Percentiles rank a stretch among this genome's conserved stretches.
Evolutionary conservation across 2,888 invertebrate species (phyloP).

Genomic region (Tineola bisselliella): DNA sequence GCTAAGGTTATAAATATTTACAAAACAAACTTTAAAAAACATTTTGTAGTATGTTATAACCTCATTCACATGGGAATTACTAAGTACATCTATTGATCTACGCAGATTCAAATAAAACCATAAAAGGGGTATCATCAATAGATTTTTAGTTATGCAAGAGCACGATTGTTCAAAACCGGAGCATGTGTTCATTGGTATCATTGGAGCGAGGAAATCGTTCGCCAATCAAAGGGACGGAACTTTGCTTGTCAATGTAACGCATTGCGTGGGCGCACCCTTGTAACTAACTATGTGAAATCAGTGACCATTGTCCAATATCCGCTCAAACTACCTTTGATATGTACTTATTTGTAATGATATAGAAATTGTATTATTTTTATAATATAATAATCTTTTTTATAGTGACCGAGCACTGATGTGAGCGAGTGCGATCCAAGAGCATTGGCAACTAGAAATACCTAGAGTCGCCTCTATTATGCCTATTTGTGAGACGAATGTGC

Average conservation of each 20-base stretch:
- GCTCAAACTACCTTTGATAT: constrained; percentile 17
- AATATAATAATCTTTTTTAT: neutral
- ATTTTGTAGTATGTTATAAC: neutral
- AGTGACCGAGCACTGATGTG: too few species aligned
- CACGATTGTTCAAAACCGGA: constrained; percentile 19
- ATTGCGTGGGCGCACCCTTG: constrained; percentile 50
- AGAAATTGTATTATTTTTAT: too few species aligned
- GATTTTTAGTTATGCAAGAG: constrained; percentile 41
- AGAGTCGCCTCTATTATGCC: too few species aligned
- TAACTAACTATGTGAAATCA: constrained; percentile 29
- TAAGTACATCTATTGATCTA: neutral
- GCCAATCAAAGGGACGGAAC: constrained; percentile 56
- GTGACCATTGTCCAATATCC: constrained; percentile 37
- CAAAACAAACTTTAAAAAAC: neutral
- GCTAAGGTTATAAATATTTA: neutral
- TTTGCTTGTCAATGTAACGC: constrained; percentile 50
- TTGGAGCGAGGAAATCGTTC: constrained; percentile 43
- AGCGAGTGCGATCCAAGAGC: too few species aligned
- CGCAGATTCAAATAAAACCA: constrained; percentile 1
- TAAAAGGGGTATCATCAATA: constrained; percentile 32
- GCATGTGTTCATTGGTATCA: constrained; percentile 27
- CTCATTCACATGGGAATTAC: constrained; percentile 12
- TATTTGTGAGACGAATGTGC: too few species aligned
- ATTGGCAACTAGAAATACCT: too few species aligned
- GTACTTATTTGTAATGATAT: neutral